Percentiles rank a stretch among this genome's conserved stretches.
Conservation (phyloP, 2,888 invertebrate species). For the Nezara viridula region DNA sequence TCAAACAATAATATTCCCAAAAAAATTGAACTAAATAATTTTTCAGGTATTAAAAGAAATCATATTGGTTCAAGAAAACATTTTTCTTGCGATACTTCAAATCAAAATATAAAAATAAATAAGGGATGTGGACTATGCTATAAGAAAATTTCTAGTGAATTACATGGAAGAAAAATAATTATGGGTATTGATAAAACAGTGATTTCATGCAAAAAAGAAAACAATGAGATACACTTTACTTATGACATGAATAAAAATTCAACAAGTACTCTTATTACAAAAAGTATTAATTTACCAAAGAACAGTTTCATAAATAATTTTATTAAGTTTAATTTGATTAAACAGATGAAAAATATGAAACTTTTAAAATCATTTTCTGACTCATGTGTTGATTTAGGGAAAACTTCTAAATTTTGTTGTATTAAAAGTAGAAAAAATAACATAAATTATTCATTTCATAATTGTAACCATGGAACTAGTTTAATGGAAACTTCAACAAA, state of each 20-base stretch:
- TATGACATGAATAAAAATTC: background rate
- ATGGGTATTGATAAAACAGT: background rate
- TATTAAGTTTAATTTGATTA: background rate
- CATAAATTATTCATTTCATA: slow-evolving; percentile 33
- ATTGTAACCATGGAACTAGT: background rate
- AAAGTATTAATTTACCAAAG: background rate
- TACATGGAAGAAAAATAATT: background rate
- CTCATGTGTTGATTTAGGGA: slow-evolving; percentile 46
- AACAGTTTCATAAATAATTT: background rate
- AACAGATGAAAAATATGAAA: slow-evolving; percentile 46
- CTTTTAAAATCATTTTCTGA: slow-evolving; percentile 44
- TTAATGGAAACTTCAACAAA: slow-evolving; percentile 3
- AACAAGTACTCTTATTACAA: background rate
- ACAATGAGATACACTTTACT: background rate
- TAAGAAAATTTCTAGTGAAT: background rate
- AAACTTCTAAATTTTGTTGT: slow-evolving; percentile 39
- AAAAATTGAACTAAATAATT: background rate
- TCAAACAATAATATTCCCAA: background rate
- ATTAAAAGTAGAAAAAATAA: slow-evolving; percentile 24
- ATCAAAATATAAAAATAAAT: background rate
- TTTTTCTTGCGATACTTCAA: background rate
- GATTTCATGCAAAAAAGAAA: background rate
- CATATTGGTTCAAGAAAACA: background rate
- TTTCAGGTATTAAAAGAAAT: background rate
- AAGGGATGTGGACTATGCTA: background rate